phyloP scores from a whole-genome alignment of 2,888 invertebrate species.

The Neoscelio sp. region DNA sequence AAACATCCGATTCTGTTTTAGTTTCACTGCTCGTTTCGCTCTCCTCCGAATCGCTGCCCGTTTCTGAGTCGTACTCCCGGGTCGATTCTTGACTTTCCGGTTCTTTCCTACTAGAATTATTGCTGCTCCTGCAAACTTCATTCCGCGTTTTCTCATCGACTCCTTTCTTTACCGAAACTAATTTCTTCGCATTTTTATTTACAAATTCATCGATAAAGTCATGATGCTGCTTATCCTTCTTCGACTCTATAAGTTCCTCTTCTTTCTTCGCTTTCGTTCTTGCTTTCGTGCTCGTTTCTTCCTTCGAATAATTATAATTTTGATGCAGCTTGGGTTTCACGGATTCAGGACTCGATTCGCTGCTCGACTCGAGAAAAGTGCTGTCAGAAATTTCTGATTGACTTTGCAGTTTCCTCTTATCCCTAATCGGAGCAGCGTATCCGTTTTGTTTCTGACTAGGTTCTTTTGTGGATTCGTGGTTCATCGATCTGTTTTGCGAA shows the following conservation, averaged over 20 bases:
- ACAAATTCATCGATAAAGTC: constrained; percentile 22
- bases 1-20: constrained; percentile 63
- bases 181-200: constrained; percentile 25
- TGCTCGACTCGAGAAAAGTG: constrained; percentile 36
- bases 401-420: background rate
- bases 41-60: constrained; percentile 64
- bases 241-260: constrained; percentile 13
- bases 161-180: too few relatives aligned
- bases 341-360: constrained; percentile 19
- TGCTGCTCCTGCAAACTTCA: background rate
- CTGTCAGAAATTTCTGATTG: constrained; percentile 42
- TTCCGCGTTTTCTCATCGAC: background rate
- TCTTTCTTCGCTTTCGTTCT: background rate
- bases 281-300: constrained; percentile 1
- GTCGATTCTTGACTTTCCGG: constrained; percentile 12
- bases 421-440: background rate
- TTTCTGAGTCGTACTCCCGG: too few relatives aligned
- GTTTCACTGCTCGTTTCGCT: constrained; percentile 63
- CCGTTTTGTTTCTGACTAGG: constrained; percentile 33
- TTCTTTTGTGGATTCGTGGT: constrained; percentile 9
- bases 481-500: constrained; percentile 20
- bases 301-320: background rate
- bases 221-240: constrained; percentile 23
- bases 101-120: constrained; percentile 28
- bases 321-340: constrained; percentile 21